Conservation (phyloP, 2,797 vertebrate genomes). For the Yasuhikotakia modesta region DNA sequence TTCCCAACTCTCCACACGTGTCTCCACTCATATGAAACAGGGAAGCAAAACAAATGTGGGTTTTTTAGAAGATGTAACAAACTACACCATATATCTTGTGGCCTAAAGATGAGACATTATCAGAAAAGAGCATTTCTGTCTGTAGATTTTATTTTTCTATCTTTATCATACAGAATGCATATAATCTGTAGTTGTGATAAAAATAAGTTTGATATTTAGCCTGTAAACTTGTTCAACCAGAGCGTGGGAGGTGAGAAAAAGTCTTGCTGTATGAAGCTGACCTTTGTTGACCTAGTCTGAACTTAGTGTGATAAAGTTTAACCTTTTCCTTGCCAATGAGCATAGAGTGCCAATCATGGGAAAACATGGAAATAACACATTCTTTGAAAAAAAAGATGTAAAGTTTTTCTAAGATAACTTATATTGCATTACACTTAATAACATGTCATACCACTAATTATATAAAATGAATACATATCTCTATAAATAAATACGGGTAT, state of each 20-base stretch:
- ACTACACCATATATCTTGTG: neutral
- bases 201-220: neutral
- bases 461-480: neutral
- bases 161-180: neutral
- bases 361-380: neutral
- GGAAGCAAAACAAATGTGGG: conserved; percentile 41
- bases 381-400: neutral
- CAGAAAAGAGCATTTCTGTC: neutral
- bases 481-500: neutral
- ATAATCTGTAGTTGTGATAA: neutral
- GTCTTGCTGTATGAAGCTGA: conserved; percentile 47
- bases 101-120: neutral
- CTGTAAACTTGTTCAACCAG: neutral
- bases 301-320: conserved; percentile 42
- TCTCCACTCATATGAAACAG: conserved; percentile 33
- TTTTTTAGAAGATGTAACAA: neutral
- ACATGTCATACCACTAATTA: too few relatives aligned
- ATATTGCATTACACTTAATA: neutral
- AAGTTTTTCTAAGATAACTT: neutral
- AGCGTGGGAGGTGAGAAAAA: neutral
- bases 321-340: conserved; percentile 14
- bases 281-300: conserved; percentile 47
- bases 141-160: neutral
- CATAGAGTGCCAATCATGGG: neutral
- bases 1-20: conserved; percentile 36